Base-by-base conservation (phyloP, 1,140 invertebrate species). In the Andricus grossulariae region DNA sequence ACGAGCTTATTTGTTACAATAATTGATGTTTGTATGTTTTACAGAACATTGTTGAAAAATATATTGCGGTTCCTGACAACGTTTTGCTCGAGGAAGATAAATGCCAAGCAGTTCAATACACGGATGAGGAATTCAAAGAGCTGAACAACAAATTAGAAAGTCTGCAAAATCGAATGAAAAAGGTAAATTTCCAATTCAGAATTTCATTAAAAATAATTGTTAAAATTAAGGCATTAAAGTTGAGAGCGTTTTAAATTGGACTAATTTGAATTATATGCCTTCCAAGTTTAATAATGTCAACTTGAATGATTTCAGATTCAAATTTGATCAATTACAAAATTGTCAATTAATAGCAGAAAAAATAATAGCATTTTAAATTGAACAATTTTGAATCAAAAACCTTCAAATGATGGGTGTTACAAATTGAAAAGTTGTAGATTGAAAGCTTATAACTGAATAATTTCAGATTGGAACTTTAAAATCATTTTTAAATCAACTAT, bases 61-160 rank as follows among this genome's bases (percentile, higher is more conserved):
- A 82, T 19, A 81, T 90, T 54, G 49, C 74, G 50, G 74, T 90
- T 16, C 88, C 89, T 7, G 57, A 76, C 39, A 84, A 89, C 73
- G 74, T 90, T 74, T 73, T 90, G 54, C 73, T 88, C 10, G 79
- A 88, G 1, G 87, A 88, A 49, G 89, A 90, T 71, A 79, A 82
- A 72, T 66, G 54, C 72, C 89, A 90, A 75, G 76, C 50, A n/a
- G 81, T 25, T 52, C 88, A 88, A 72, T 89, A 87, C 13, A 86
- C 78, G 3, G 77, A 86, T 8, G 51, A 79, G 52, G 87, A 90
- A 73, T 83, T 82, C 54, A 49, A 80, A 25, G 52, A 71, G 18
- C 76, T 87, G 8, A 73, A 85, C 16, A 55, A 66, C 7, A 82
- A 75, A 18, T 55, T 90, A n/a, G 54, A 86, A 57, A 50, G 83